phyloP scores from a whole-genome alignment of 2,113 vertebrate species.

The Ardeotis arabs region DNA sequence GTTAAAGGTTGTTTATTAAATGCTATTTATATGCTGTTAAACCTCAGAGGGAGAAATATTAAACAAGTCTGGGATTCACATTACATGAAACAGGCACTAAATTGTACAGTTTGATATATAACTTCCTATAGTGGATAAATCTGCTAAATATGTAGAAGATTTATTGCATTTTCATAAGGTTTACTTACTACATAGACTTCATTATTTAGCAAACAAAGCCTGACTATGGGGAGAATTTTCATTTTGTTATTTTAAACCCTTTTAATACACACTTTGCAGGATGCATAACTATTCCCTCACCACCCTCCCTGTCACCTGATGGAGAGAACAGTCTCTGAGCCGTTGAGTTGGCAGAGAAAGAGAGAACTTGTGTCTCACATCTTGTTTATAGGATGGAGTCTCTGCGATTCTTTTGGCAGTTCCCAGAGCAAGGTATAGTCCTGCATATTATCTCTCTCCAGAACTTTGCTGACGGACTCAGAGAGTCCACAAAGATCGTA shows the following conservation, averaged over 20 bases:
- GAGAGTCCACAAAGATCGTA: neutral
- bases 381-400: neutral
- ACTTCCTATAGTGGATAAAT: slow-evolving; percentile 46
- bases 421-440: slow-evolving; percentile 4
- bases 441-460: neutral
- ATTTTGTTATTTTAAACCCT: neutral
- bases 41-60: slow-evolving; percentile 37
- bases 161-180: slow-evolving; percentile 17
- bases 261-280: neutral
- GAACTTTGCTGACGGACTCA: neutral
- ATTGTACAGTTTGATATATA: neutral
- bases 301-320: neutral
- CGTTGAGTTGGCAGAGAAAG: neutral
- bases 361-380: neutral
- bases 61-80: slow-evolving; percentile 3
- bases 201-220: neutral
- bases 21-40: slow-evolving; percentile 34
- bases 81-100: slow-evolving; percentile 16
- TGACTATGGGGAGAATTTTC: neutral
- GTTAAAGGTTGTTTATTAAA: neutral
- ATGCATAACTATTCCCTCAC: neutral
- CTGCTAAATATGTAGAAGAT: slow-evolving; percentile 1
- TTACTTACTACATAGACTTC: neutral
- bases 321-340: neutral
- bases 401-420: neutral